Base-by-base conservation (phyloP, 2,113 vertebrate genomes). In the Myanophis thanlyinensis region DNA sequence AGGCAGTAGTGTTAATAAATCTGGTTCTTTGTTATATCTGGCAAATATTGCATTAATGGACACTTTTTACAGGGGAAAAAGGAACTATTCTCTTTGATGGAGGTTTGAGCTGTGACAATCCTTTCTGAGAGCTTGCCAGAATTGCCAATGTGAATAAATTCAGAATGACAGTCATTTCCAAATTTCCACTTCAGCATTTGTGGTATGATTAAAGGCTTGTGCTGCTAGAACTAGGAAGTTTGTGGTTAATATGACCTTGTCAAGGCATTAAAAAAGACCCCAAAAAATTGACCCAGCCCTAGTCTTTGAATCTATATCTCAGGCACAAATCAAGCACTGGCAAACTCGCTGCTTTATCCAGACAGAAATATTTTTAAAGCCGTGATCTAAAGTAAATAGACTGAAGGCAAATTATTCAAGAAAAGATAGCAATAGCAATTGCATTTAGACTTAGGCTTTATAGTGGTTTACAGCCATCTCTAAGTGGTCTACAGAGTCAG, bases 121-220 rank as follows among this genome's bases (percentile, higher is more conserved):
- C 52, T 95, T 95, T 92, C 86, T 89, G 87, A 95, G 89, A 92
- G 52, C 91, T 18, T 30, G 85, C 87, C 94, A 93, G 88, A 44
- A 62, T 93, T 92, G 89, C 94, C 90, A 62, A 89, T 0, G 4
- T 56, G 94, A 95, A 51, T 13, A 8, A 95, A 96, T 93, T 93
- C 93, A 59, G 13, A 93, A 89, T 89, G 93, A 92, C 94, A 95
- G 91, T 49, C 62, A 93, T 95, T 95, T 80, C 56, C 85, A 95
- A 96, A 94, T 95, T 95, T 96, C 93, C 89, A 92, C 93, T 96
- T 92, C 73, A 87, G 86, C 90, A 95, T 96, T 97, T 95, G 0
- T 1, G 73, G 90, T 93, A 91, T 96, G 96, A 95, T 96, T 96
- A 96, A 95, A 94, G 96, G 56, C 95, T 96, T 96, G 95, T 92